These are phyloP conservation scores for Volucella inanis DNA, from an alignment of 2,888 invertebrate species.

Conservation along the genomic window DNA sequence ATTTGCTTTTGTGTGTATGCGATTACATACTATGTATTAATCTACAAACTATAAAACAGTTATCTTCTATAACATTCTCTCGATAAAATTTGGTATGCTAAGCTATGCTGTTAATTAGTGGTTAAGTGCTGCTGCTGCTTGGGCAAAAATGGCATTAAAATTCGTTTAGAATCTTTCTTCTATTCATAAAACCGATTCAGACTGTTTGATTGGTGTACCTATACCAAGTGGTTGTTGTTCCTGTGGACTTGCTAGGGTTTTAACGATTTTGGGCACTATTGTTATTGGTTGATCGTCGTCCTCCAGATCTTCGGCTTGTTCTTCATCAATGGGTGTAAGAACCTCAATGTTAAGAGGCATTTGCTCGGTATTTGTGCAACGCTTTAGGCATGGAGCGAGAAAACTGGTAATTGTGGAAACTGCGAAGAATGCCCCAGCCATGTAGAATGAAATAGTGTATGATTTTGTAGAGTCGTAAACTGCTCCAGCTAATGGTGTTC, in stretches of 20 bases:
- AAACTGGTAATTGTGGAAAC: constrained; percentile 93
- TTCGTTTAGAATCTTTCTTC: constrained; percentile 50
- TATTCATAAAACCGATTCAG: constrained; percentile 71
- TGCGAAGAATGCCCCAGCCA: constrained; percentile 95
- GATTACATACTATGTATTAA: constrained; percentile 43
- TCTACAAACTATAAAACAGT: constrained; percentile 43
- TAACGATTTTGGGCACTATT: constrained; percentile 90
- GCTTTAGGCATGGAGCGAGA: constrained; percentile 89
- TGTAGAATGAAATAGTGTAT: constrained; percentile 95
- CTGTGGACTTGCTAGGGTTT: constrained; percentile 89
- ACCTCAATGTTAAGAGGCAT: constrained; percentile 87
- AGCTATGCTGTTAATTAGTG: constrained; percentile 56
- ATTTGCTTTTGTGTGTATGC: constrained; percentile 46
- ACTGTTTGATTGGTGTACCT: constrained; percentile 61
- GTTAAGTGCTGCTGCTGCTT: constrained; percentile 43
- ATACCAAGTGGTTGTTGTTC: constrained; percentile 76
- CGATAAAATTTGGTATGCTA: constrained; percentile 62
- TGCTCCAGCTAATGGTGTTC: constrained; percentile 92
- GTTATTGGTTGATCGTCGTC: constrained; percentile 90
- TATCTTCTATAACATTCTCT: constrained; percentile 60
- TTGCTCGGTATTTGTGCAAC: constrained; percentile 84
- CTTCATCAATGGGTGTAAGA: constrained; percentile 92
- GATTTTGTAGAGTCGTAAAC: constrained; percentile 94
- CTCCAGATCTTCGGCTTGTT: constrained; percentile 89
- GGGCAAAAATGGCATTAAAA: constrained; percentile 39